Evolutionary conservation across 2,888 invertebrate species (phyloP), one percentile per base, ranked within the genome.

Genomic region (Eustalomyia histrio): DNA sequence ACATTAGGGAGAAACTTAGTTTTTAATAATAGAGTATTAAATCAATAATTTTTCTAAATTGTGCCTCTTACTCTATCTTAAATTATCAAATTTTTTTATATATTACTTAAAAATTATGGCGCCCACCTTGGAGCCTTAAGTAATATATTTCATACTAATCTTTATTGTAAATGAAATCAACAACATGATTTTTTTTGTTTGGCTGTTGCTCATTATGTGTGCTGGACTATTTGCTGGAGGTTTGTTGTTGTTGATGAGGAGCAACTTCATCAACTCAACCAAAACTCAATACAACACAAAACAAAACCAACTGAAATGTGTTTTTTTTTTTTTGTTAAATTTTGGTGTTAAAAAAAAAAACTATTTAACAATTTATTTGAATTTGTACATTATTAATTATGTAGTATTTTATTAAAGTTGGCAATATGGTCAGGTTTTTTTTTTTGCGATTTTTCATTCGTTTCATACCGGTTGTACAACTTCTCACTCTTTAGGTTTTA

Each of bases 351-450:
- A 76, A 58, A 35, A 58, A 35, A 73, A 58, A 47, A 69, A 74
- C 57, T 74, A 74, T 79, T 79, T 71, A 61, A 78, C 69, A 73
- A 73, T 71, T 78, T 75, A 81, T 81, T 81, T 71, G 24, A 74
- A 75, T 78, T 81, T 78, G 61, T 71, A 81, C 43, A 52, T 81
- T 78, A 67, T 67, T 79, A 61, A 57, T 71, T 12, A 33, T 64
- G 55, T 63, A 63, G n/a, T 39, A 52, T 29, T 57, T 17, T 16
- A 33, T 16, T 58, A n/a, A 33, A 21, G 64, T 69, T 69, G 55
- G 73, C 65, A 57, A 61, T 65, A 63, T 76, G 73, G 63, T 72
- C 63, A 39, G 47, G 58, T 39, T 52, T 63, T 21, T 33, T 55
- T 21, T 57, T 16, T 39, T 52, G 6, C 0, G 17, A 14, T 33